These are phyloP conservation scores for Atta texana DNA, from an alignment of 1,140 invertebrate species.

Conservation along the genomic window DNA sequence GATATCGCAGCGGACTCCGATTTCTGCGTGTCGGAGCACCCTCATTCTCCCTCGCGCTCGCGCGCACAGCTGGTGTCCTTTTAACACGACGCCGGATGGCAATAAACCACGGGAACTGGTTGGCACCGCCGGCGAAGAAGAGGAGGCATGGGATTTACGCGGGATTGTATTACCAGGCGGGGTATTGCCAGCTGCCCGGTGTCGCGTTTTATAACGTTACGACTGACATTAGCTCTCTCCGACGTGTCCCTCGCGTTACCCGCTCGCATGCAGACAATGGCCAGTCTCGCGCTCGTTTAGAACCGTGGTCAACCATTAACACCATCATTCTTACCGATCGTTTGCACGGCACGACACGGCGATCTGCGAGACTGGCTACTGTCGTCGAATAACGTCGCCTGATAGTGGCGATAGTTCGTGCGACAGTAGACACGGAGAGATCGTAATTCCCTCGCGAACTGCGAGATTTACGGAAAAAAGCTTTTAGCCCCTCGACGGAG, in stretches of 20 bases:
- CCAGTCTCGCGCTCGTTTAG: constrained; percentile 53
- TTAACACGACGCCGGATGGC: constrained; percentile 70
- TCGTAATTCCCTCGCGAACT: constrained; percentile 10
- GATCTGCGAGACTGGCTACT: background rate
- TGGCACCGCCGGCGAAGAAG: constrained; percentile 59
- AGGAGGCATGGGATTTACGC: constrained; percentile 76
- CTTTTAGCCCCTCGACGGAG: background rate
- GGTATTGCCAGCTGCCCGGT: constrained; percentile 72
- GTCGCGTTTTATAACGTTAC: constrained; percentile 78
- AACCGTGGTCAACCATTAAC: constrained; percentile 46
- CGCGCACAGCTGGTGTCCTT: constrained; percentile 63
- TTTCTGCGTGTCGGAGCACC: constrained; percentile 38
- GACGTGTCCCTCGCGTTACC: background rate
- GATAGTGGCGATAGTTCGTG: constrained; percentile 1
- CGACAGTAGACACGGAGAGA: background rate
- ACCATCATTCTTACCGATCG: constrained; percentile 43
- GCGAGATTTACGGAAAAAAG: constrained; percentile 9
- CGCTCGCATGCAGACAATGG: constrained; percentile 48
- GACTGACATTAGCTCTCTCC: constrained; percentile 73
- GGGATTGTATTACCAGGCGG: constrained; percentile 77
- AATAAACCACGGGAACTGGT: constrained; percentile 71
- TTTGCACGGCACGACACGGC: background rate
- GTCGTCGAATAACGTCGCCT: background rate
- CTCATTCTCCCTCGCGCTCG: background rate
- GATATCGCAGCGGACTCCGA: constrained; percentile 28